These are phyloP conservation scores for Microctenopoma lineatum DNA, from an alignment of 2,797 vertebrate genomes.

Conservation along the genomic window DNA sequence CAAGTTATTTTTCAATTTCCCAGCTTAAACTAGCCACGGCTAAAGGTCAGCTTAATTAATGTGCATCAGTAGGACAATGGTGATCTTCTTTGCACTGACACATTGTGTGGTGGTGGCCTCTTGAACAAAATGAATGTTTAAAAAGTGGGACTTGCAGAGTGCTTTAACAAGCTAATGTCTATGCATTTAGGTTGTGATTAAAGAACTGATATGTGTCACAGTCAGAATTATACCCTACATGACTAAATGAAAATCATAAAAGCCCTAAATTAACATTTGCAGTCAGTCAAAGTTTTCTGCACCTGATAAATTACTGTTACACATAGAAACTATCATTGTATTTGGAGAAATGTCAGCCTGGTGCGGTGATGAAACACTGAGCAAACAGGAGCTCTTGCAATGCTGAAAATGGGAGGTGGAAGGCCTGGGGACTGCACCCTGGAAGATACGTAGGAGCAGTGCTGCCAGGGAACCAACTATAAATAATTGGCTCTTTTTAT, in stretches of 20 bases:
- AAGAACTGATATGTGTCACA: constrained; percentile 3
- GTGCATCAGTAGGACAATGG: constrained; percentile 63
- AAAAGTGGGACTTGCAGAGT: constrained; percentile 15
- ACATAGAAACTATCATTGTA: constrained; percentile 70
- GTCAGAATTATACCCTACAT: neutral
- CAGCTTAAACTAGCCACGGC: constrained; percentile 58
- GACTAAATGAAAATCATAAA: neutral
- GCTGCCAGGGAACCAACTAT: constrained; percentile 70
- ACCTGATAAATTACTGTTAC: constrained; percentile 58
- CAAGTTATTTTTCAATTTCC: constrained; percentile 69
- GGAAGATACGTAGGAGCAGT: constrained; percentile 75
- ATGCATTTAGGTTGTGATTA: constrained; percentile 10
- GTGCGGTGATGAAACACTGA: constrained; percentile 67
- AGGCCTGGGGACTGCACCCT: constrained; percentile 57
- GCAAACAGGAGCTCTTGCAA: constrained; percentile 47
- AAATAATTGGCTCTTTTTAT: constrained; percentile 83
- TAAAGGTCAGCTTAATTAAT: constrained; percentile 75
- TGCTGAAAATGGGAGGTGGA: constrained; percentile 46
- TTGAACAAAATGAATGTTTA: constrained; percentile 34
- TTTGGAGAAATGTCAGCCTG: constrained; percentile 68
- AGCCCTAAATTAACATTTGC: constrained; percentile 5
- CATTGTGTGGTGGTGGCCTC: constrained; percentile 33
- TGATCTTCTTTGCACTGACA: constrained; percentile 50
- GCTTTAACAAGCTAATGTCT: constrained; percentile 18
- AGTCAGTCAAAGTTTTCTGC: constrained; percentile 9